These are phyloP conservation scores for Zosterops lateralis DNA, from an alignment of 2,113 vertebrate genomes.

Conservation along the genomic window DNA sequence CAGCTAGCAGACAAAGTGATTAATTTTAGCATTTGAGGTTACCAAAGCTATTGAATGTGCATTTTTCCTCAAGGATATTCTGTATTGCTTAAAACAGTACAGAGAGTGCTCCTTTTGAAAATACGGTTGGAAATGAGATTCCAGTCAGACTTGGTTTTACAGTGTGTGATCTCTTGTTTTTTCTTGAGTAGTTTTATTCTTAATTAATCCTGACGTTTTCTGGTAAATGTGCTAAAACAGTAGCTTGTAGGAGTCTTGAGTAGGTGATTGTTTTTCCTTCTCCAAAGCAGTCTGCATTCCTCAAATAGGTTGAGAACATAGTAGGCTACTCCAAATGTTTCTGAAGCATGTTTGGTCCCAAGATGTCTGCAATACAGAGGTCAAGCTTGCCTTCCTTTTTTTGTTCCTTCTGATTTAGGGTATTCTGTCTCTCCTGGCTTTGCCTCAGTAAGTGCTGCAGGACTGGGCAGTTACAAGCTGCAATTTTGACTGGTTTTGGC, in stretches of 20 bases:
- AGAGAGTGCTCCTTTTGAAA: neutral
- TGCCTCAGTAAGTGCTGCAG: neutral
- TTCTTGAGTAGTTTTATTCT: conserved; percentile 48
- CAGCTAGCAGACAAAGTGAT: neutral
- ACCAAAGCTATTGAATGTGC: neutral
- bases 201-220: conserved; percentile 40
- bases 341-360: neutral
- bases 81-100: neutral
- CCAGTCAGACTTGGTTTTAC: conserved; percentile 15
- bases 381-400: neutral
- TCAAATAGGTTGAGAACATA: conserved; percentile 33
- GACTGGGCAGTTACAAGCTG: neutral
- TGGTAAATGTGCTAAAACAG: conserved; percentile 55
- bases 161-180: neutral
- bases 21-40: neutral
- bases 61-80: neutral
- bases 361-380: neutral
- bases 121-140: neutral
- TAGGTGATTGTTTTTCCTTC: conserved; percentile 60
- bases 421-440: neutral
- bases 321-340: conserved; percentile 28
- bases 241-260: conserved; percentile 60
- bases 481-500: neutral
- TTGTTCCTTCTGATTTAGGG: neutral
- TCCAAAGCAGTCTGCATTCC: conserved; percentile 38